These are phyloP conservation scores for Heliornis fulica DNA, from an alignment of 2,113 vertebrate species.

Conservation along the genomic window DNA sequence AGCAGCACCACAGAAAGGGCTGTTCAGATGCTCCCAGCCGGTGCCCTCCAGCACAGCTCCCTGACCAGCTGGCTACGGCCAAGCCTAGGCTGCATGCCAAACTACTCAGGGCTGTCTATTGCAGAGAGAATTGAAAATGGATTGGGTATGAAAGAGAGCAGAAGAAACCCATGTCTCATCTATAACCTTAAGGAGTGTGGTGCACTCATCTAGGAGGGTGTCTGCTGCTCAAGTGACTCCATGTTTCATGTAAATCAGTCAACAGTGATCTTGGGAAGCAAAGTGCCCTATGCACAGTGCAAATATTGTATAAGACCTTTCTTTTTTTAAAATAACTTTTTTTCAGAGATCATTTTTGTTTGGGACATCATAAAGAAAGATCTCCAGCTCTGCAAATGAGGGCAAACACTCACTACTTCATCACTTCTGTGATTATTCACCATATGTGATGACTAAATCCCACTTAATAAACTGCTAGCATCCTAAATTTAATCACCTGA, in stretches of 20 bases:
- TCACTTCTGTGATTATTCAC: neutral
- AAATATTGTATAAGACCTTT: neutral
- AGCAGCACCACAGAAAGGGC: neutral
- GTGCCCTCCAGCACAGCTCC: neutral
- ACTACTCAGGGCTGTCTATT: neutral
- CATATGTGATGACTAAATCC: accelerated
- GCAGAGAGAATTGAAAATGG: neutral
- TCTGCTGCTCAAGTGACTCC: neutral
- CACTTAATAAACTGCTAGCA: neutral
- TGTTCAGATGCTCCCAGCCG: accelerated
- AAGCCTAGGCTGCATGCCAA: neutral
- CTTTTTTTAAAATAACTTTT: neutral
- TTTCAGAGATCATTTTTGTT: neutral
- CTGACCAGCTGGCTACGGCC: accelerated
- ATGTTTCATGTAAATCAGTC: neutral
- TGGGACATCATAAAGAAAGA: neutral
- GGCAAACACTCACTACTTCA: neutral
- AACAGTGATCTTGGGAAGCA: neutral
- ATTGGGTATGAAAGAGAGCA: neutral
- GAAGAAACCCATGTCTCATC: accelerated
- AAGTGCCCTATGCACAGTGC: accelerated
- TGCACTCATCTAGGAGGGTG: neutral
- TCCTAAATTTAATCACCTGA: neutral
- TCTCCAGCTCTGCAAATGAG: neutral
- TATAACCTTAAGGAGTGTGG: accelerated